These are phyloP conservation scores for Fulica atra DNA, from an alignment of 2,113 vertebrate species.

Conservation along the genomic window DNA sequence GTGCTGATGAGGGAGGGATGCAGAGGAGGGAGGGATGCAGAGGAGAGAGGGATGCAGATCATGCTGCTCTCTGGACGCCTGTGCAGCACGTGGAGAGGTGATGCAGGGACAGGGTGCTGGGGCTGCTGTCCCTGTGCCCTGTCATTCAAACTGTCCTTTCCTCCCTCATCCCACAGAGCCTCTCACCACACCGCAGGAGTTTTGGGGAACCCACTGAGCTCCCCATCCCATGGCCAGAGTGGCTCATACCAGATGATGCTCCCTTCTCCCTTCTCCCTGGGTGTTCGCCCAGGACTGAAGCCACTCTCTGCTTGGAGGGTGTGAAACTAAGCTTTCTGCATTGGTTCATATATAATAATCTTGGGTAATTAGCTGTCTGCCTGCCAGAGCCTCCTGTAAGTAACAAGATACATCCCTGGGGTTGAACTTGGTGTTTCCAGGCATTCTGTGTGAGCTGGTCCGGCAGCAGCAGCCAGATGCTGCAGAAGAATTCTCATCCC, in stretches of 20 bases:
- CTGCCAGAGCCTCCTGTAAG: not conserved
- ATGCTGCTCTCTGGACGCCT: accelerated
- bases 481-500: accelerated
- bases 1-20: not conserved
- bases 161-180: not conserved
- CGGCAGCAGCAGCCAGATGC: not conserved
- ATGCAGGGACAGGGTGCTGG: accelerated
- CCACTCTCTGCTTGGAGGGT: accelerated
- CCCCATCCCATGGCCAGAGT: not conserved
- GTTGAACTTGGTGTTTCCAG: not conserved
- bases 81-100: accelerated
- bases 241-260: accelerated
- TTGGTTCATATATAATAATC: not conserved
- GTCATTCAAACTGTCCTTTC: not conserved
- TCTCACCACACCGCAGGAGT: too few relatives aligned
- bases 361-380: not conserved
- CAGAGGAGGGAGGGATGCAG: not conserved
- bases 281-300: accelerated
- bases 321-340: not conserved
- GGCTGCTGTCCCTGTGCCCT: not conserved
- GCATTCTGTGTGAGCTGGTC: not conserved
- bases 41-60: not conserved
- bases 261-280: not conserved
- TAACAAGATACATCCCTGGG: not conserved
- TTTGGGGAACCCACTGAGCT: not conserved